A percentile compares a stretch with the other conserved stretches of the same genome.
Conservation (phyloP, 2,113 vertebrate genomes). For the Fregetta grallaria region DNA sequence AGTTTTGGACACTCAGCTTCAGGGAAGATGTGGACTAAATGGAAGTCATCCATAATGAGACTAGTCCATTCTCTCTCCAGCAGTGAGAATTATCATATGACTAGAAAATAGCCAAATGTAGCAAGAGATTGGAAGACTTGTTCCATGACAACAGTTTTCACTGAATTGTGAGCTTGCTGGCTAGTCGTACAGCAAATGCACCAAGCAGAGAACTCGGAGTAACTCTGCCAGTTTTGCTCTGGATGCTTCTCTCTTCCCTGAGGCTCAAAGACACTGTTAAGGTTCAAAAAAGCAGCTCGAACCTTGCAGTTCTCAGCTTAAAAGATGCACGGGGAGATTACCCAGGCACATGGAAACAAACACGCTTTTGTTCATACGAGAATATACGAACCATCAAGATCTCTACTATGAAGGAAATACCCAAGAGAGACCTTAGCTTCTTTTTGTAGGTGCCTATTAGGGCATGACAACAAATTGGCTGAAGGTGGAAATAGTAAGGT, state of each 20-base stretch:
- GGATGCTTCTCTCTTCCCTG: not conserved
- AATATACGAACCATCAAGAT: not conserved
- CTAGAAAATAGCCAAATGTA: not conserved
- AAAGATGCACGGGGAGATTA: not conserved
- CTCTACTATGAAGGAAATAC: not conserved
- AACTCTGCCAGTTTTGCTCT: not conserved
- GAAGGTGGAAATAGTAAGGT: not conserved
- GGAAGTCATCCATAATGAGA: not conserved
- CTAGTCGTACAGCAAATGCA: not conserved
- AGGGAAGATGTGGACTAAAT: not conserved
- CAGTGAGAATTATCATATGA: not conserved
- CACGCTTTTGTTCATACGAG: not conserved
- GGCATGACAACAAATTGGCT: not conserved
- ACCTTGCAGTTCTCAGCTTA: not conserved
- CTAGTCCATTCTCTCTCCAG: not conserved
- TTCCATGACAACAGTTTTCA: not conserved
- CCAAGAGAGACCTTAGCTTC: not conserved
- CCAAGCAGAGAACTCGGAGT: not conserved
- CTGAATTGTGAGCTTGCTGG: not conserved
- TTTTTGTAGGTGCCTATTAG: not conserved
- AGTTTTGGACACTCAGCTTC: not conserved
- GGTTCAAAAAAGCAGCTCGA: not conserved
- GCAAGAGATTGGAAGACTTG: not conserved
- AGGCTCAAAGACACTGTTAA: not conserved
- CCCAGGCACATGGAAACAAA: not conserved